Evolutionary conservation across 2,797 vertebrate species (phyloP).

Genomic region (Xiphophorus birchmanni): DNA sequence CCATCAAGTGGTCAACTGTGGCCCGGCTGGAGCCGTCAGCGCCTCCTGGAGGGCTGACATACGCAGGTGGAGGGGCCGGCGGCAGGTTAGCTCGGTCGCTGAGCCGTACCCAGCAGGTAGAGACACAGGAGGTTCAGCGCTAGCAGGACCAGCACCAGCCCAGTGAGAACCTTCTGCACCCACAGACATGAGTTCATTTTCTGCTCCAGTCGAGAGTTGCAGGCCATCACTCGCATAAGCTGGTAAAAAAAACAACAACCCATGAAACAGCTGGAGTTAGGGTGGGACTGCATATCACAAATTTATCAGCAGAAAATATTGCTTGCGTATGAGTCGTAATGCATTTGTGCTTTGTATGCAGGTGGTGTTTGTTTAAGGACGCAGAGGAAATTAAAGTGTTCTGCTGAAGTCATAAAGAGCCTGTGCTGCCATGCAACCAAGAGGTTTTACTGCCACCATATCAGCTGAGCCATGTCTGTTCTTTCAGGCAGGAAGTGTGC

Average conservation of each 20-base stretch:
- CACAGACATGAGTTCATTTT: conserved; percentile 88
- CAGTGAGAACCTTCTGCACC: conserved; percentile 88
- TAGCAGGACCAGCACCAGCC: conserved; percentile 82
- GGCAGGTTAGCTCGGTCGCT: conserved; percentile 61
- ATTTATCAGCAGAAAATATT: neutral
- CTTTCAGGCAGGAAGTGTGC: neutral
- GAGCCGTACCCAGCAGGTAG: conserved; percentile 66
- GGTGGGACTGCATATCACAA: neutral
- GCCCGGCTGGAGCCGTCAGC: conserved; percentile 18
- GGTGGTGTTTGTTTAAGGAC: neutral
- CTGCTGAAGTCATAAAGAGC: neutral
- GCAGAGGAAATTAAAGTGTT: neutral
- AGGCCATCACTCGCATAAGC: conserved; percentile 84
- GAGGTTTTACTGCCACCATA: neutral
- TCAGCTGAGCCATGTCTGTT: neutral
- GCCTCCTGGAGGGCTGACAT: conserved; percentile 12
- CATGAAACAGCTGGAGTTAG: conserved; percentile 15
- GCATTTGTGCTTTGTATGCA: neutral
- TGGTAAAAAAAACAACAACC: conserved; percentile 57
- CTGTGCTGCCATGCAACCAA: neutral
- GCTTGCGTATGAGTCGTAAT: neutral
- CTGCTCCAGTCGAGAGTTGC: conserved; percentile 86
- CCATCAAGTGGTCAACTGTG: conserved; percentile 22
- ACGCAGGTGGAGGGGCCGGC: neutral
- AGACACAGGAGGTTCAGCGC: conserved; percentile 82